Evolutionary conservation across 2,113 vertebrate species (phyloP), one percentile per base, ranked within the genome.

Genomic region (Plotosus lineatus): DNA sequence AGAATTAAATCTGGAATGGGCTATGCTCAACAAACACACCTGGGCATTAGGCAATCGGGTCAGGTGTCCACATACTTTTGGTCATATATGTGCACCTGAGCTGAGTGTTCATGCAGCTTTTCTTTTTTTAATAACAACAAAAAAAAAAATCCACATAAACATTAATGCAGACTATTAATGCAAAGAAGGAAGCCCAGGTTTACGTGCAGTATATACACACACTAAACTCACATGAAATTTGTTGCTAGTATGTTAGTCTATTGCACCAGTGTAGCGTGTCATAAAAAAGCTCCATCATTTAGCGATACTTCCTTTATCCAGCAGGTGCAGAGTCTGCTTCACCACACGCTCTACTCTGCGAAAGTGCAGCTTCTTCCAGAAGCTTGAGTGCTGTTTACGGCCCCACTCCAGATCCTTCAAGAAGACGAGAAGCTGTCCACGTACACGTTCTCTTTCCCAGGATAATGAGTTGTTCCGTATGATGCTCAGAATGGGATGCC

Each of bases 361-460:
- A 85, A 98, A 95, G 89, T 95, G 95, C 80, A 94, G 91, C 88
- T 95, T 97, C 86, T 95, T 97, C 95, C 93, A 96, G 19, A 95
- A 87, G 66, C 93, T 97, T 26, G 80, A 89, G 31, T 96, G 96
- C 88, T 95, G 93, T 3, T 91, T 90, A 9, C 94, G 92, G 28
- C 95, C 97, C 82, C 94, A 95, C 86, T 97, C 95, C 88, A 99
- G 91, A 63, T 99, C 97, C 61, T 91, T 91, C 80, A 98, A 93
- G 83, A 98, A 92, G 9, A 95, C 90, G 84, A 91, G 68, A 0
- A 98, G 96, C 89, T 98, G 96, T 80, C 96, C 89, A 23, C 72
- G 89, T 36, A 98, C 93, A 0, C 92, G 90, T 0, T 91, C 86
- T 0, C 86, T 89, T 75, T 98, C 95, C 97, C 96, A 97, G 85